Percentiles rank a stretch among this genome's conserved stretches.
Conservation (phyloP, 2,113 vertebrate genomes). For the Ophiodon elongatus region DNA sequence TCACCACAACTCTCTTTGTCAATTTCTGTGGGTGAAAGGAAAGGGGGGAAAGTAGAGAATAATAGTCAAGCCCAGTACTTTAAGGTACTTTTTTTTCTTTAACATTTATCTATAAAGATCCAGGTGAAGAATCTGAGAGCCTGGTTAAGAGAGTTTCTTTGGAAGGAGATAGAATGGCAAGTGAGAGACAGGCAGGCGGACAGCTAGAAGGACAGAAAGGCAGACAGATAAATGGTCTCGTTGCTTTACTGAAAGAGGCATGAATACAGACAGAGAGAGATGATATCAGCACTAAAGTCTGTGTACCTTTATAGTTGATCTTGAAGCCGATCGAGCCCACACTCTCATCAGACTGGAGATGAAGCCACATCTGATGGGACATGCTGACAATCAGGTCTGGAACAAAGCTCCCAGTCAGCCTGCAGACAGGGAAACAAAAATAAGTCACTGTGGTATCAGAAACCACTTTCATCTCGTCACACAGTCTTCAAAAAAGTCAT, state of each 20-base stretch:
- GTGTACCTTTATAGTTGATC: constrained; percentile 97
- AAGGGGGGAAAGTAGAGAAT: constrained; percentile 19
- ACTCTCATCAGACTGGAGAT: constrained; percentile 98
- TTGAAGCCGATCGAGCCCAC: constrained; percentile 99
- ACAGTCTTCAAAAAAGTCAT: background rate
- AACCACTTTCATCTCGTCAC: background rate
- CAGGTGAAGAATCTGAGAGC: constrained; percentile 41
- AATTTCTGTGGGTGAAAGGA: constrained; percentile 88
- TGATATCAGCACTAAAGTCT: constrained; percentile 32
- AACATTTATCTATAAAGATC: constrained; percentile 62
- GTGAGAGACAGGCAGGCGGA: background rate
- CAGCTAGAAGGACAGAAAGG: constrained; percentile 9
- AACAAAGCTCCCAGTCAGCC: constrained; percentile 96
- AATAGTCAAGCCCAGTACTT: constrained; percentile 30
- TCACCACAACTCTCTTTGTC: constrained; percentile 98
- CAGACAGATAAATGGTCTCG: constrained; percentile 17
- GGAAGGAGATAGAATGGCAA: constrained; percentile 12
- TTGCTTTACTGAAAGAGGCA: constrained; percentile 21
- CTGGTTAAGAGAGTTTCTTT: constrained; percentile 17
- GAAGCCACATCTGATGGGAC: constrained; percentile 98
- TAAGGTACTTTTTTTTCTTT: constrained; percentile 15
- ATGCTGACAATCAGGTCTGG: constrained; percentile 98
- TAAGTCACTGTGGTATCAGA: constrained; percentile 15
- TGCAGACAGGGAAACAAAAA: constrained; percentile 67
- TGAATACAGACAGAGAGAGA: constrained; percentile 34